These are phyloP conservation scores for Acrocephalus kingi DNA, from an alignment of 2,113 vertebrate species.

Conservation along the genomic window DNA sequence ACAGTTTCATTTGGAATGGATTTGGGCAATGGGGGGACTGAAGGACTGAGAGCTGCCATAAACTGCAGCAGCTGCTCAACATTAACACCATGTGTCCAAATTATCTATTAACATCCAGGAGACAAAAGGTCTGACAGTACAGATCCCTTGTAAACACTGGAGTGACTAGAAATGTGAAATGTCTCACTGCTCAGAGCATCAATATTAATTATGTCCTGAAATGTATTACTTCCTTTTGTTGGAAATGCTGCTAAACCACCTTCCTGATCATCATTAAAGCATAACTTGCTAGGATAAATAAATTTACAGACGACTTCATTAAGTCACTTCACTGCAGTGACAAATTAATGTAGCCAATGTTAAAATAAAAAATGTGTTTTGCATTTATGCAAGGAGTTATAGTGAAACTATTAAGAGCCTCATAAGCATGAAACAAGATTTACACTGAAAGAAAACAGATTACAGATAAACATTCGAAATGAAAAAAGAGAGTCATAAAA, in stretches of 20 bases:
- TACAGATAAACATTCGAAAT: constrained; percentile 10
- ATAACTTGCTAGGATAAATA: not conserved
- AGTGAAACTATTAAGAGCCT: not conserved
- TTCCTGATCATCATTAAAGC: not conserved
- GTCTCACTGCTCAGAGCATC: not conserved
- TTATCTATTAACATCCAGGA: not conserved
- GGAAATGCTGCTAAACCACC: not conserved
- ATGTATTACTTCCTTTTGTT: not conserved
- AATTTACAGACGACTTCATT: not conserved
- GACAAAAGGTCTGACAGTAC: not conserved
- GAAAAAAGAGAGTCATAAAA: constrained; percentile 22
- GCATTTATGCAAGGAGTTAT: not conserved
- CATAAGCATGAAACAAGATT: constrained; percentile 11
- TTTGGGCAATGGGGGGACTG: not conserved
- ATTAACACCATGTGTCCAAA: not conserved
- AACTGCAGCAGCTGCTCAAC: not conserved
- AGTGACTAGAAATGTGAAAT: not conserved
- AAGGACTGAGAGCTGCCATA: not conserved
- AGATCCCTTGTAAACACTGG: not conserved
- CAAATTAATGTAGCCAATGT: not conserved
- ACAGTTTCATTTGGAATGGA: not conserved
- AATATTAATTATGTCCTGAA: not conserved
- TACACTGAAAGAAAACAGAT: constrained; percentile 15
- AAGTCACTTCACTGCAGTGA: not conserved
- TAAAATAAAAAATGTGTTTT: not conserved